Evolutionary conservation across 2,113 vertebrate species (phyloP).

Genomic region (Aleadryas rufinucha): DNA sequence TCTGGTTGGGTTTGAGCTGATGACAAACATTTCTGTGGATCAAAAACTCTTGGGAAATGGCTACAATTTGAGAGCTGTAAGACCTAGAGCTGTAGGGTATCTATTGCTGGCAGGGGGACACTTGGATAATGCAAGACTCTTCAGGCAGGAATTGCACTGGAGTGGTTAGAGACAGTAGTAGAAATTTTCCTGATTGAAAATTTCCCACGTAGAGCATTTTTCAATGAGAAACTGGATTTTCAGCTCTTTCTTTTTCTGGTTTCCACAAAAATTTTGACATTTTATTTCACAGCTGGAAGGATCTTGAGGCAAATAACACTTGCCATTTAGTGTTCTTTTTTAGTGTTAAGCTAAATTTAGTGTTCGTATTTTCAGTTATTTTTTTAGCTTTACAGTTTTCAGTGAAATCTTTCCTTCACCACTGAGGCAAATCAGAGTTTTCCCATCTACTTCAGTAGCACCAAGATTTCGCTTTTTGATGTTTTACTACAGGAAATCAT

Average conservation of each 20-base stretch:
- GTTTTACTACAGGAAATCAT: background rate
- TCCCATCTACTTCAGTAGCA: background rate
- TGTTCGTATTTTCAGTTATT: background rate
- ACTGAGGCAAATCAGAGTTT: background rate
- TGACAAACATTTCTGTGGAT: background rate
- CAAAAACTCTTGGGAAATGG: background rate
- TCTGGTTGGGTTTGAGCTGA: background rate
- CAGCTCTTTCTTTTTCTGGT: background rate
- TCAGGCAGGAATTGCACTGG: background rate
- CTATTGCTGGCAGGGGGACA: accelerated
- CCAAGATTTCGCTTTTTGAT: background rate
- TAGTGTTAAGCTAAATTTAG: constrained; percentile 13
- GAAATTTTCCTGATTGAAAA: background rate
- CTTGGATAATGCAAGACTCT: background rate
- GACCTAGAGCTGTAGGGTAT: background rate
- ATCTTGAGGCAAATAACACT: background rate
- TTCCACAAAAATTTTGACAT: background rate
- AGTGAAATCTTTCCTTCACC: background rate
- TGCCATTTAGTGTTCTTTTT: constrained; percentile 2
- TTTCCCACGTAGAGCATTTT: background rate
- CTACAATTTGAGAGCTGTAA: background rate
- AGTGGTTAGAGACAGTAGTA: background rate
- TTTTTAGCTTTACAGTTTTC: constrained; percentile 11
- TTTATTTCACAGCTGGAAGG: constrained; percentile 49
- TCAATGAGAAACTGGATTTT: background rate